Conservation (phyloP, 2,888 invertebrate species). For the Eupithecia insigniata region DNA sequence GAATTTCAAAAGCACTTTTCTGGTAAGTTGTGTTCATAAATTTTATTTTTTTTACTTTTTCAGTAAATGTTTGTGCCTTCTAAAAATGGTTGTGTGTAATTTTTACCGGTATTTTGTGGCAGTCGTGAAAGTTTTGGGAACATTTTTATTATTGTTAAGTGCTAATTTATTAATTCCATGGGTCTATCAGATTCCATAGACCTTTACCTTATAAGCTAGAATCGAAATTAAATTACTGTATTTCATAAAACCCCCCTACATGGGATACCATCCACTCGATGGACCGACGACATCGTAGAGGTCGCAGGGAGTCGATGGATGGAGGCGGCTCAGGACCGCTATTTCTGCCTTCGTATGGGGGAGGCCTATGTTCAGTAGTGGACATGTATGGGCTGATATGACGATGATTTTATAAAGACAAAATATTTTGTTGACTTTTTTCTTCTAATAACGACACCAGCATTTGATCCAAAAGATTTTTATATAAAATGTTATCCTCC, state of each 20-base stretch:
- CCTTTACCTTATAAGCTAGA: neutral
- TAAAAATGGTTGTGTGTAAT: neutral
- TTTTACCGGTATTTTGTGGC: neutral
- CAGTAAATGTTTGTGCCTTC: neutral
- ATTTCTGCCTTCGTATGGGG: too few species aligned
- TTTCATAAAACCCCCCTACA: too few species aligned
- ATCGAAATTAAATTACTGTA: neutral
- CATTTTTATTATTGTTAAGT: neutral
- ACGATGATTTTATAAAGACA: neutral
- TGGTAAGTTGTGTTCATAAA: conserved; percentile 20
- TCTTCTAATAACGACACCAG: too few species aligned
- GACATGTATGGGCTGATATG: too few species aligned
- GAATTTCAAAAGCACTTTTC: conserved; percentile 2
- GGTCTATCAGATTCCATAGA: neutral
- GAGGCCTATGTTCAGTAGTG: too few species aligned
- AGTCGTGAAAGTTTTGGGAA: neutral
- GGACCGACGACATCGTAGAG: too few species aligned
- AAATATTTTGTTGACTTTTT: neutral
- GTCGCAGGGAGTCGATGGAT: too few species aligned
- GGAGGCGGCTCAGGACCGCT: too few species aligned
- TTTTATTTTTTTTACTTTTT: neutral
- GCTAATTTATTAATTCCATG: neutral
- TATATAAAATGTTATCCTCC: neutral
- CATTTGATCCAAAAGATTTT: too few species aligned
- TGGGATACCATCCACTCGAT: too few species aligned